Percentiles rank a stretch among this genome's conserved stretches.
These are phyloP conservation scores for Drosophila bipectinata DNA, from an alignment of 1,140 invertebrate genomes.

Conservation along the genomic window DNA sequence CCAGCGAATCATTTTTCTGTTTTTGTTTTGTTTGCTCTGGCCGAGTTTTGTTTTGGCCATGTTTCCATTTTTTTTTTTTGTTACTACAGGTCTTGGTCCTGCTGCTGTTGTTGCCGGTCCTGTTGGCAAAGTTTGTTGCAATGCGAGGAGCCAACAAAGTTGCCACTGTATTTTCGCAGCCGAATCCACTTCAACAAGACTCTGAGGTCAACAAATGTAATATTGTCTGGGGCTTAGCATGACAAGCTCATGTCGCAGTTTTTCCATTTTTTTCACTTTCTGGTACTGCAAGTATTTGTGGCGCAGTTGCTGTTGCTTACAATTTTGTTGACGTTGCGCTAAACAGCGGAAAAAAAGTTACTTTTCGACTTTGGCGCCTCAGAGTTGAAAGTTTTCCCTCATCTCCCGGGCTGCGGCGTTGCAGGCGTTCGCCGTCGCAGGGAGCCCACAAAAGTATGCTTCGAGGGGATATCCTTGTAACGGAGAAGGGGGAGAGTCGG, in stretches of 20 bases:
- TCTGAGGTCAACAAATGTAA: constrained; percentile 58
- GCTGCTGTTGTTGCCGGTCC: not conserved
- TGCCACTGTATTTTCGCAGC: constrained; percentile 10
- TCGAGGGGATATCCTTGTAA: not conserved
- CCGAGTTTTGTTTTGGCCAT: constrained; percentile 1
- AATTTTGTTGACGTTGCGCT: constrained; percentile 57
- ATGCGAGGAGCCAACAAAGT: constrained; percentile 47
- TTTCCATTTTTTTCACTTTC: not conserved
- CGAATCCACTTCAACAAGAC: constrained; percentile 30
- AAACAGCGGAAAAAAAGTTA: constrained; percentile 57
- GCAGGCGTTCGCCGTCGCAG: constrained; percentile 5
- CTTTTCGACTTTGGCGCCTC: constrained; percentile 59
- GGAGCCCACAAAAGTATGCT: constrained; percentile 40
- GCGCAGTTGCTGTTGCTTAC: constrained; percentile 27
- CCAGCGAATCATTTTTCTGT: constrained; percentile 11
- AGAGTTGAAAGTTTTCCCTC: constrained; percentile 55
- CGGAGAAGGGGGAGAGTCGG: not conserved
- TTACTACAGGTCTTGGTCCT: not conserved
- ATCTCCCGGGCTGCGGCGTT: constrained; percentile 31
- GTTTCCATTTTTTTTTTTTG: not conserved
- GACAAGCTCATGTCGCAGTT: constrained; percentile 25
- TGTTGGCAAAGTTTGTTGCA: constrained; percentile 53
- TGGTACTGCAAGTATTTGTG: not conserved
- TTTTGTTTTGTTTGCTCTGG: constrained; percentile 12
- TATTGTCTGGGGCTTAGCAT: constrained; percentile 54